These are phyloP conservation scores for Brachylomia viminalis DNA, from an alignment of 2,888 invertebrate genomes.

Conservation along the genomic window DNA sequence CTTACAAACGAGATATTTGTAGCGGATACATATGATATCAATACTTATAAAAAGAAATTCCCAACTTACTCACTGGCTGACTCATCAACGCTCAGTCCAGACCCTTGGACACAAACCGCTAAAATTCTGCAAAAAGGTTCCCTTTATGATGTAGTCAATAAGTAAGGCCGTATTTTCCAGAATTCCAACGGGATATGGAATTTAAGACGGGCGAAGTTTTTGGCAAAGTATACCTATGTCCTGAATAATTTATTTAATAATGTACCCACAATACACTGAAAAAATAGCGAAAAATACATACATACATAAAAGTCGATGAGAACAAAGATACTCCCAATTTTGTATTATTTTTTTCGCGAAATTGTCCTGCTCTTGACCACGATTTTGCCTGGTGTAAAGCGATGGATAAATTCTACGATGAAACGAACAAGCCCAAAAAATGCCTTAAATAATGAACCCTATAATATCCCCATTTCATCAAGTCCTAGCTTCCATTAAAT, in stretches of 20 bases:
- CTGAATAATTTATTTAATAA: neutral
- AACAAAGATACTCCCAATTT: too few species aligned
- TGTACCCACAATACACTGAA: neutral
- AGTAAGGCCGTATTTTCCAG: neutral
- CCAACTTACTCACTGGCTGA: neutral
- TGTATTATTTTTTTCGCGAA: neutral
- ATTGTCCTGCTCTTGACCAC: neutral
- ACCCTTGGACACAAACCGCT: neutral
- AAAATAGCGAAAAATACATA: neutral
- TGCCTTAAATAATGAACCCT: neutral
- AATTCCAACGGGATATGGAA: neutral
- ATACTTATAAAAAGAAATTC: neutral
- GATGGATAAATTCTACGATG: neutral
- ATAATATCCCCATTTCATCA: neutral
- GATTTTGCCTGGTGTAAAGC: neutral
- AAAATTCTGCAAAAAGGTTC: neutral
- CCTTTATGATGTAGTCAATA: neutral
- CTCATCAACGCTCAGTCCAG: neutral
- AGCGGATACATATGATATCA: neutral
- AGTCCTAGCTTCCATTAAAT: slow-evolving; percentile 11
- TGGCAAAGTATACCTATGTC: too few species aligned
- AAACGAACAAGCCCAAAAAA: neutral
- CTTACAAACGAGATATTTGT: neutral
- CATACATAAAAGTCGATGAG: neutral
- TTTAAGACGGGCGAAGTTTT: neutral